Conservation (phyloP, 2,797 vertebrate genomes). For the Gymnodraco acuticeps region DNA sequence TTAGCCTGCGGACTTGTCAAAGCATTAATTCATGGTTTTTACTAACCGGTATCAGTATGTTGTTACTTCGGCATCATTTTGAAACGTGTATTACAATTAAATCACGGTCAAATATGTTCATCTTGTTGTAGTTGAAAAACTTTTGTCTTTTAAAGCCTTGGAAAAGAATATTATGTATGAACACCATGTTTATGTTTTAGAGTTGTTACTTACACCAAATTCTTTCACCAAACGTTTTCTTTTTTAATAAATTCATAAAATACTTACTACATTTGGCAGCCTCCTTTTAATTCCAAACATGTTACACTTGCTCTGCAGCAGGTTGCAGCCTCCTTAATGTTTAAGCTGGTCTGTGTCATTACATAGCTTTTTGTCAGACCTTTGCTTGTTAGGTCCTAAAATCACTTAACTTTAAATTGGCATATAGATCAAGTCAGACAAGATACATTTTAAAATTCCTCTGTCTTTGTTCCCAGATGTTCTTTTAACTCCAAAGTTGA, state of each 20-base stretch:
- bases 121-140: neutral
- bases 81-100: too few species aligned
- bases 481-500: slow-evolving; percentile 92
- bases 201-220: neutral
- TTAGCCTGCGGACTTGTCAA: too few species aligned
- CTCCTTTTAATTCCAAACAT: slow-evolving; percentile 2
- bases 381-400: slow-evolving; percentile 14
- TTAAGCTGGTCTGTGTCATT: neutral
- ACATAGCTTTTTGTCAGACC: neutral
- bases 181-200: neutral
- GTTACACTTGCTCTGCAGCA: neutral
- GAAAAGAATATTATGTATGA: slow-evolving; percentile 1
- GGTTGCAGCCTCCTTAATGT: neutral
- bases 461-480: slow-evolving; percentile 82
- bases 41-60: too few species aligned
- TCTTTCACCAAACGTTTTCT: neutral
- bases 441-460: slow-evolving; percentile 48
- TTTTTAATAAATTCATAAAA: too few species aligned
- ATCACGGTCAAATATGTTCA: too few species aligned
- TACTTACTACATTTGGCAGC: neutral
- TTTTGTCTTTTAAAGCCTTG: neutral
- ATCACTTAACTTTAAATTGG: neutral
- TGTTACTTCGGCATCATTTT: too few species aligned
- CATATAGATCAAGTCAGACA: slow-evolving; percentile 14
- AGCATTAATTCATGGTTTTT: too few species aligned